Conservation (phyloP, 2,888 invertebrate genomes). For the Melanargia galathea region DNA sequence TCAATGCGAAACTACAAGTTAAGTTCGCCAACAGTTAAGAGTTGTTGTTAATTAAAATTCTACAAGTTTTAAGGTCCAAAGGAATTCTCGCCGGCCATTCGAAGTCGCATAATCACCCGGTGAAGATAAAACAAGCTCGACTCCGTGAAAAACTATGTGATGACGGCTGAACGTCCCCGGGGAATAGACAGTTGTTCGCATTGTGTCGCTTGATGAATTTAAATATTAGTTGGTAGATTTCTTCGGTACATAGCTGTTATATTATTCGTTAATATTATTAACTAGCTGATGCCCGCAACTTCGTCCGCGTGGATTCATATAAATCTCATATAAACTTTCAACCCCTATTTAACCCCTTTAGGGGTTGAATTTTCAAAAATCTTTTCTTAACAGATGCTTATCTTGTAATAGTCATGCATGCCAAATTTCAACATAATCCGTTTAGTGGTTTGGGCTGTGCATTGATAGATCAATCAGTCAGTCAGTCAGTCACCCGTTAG, state of each 20-base stretch:
- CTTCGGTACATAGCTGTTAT: background rate
- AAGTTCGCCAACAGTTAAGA: conserved; percentile 9
- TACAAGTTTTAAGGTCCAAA: conserved; percentile 23
- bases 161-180: conserved; percentile 24
- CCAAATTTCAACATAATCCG: no score
- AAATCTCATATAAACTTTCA: no score
- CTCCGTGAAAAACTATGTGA: conserved; percentile 34
- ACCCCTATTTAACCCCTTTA: no score
- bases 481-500: no score
- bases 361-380: no score
- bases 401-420: no score
- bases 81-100: conserved; percentile 23
- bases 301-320: no score
- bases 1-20: conserved; percentile 11
- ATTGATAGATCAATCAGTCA: no score
- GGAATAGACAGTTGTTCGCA: conserved; percentile 20
- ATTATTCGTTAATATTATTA: background rate
- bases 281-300: no score
- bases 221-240: background rate
- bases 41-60: conserved; percentile 33
- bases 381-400: no score
- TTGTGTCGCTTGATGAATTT: background rate
- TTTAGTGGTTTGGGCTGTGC: no score
- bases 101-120: conserved; percentile 27
- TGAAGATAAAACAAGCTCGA: conserved; percentile 26